phyloP scores from a whole-genome alignment of 2,113 vertebrate species.

The Larimichthys polyactis region DNA sequence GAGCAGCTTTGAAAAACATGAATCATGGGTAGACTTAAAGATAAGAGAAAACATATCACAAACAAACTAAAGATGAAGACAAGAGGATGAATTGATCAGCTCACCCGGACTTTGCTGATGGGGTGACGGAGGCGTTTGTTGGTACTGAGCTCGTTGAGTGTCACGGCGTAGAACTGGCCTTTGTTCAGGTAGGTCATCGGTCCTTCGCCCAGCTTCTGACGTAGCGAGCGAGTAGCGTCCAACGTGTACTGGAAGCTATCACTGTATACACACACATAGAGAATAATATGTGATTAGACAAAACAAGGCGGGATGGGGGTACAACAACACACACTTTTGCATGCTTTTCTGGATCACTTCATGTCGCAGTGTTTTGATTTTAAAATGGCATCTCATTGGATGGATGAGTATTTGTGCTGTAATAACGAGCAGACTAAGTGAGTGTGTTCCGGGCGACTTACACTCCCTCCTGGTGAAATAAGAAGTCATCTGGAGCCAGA shows the following conservation, averaged over 20 bases:
- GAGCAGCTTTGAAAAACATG: too few relatives aligned
- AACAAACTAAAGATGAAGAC: too few relatives aligned
- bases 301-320: neutral
- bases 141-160: conserved; percentile 92
- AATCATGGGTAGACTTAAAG: too few relatives aligned
- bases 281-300: neutral
- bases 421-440: neutral
- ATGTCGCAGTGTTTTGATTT: neutral
- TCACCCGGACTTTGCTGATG: conserved; percentile 99
- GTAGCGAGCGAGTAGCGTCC: conserved; percentile 95
- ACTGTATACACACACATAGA: conserved; percentile 64
- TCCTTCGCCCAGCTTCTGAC: conserved; percentile 95
- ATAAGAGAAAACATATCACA: too few relatives aligned
- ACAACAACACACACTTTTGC: neutral
- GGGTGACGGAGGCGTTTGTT: conserved; percentile 96
- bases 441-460: conserved; percentile 74
- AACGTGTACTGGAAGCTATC: conserved; percentile 94
- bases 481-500: conserved; percentile 89
- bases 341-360: conserved; percentile 5
- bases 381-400: neutral
- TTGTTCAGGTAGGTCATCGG: conserved; percentile 99
- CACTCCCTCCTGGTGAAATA: conserved; percentile 91
- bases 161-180: conserved; percentile 98
- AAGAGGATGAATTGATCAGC: neutral
- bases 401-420: neutral